These are phyloP conservation scores for Globia sparganii DNA, from an alignment of 2,888 invertebrate species.

Conservation along the genomic window DNA sequence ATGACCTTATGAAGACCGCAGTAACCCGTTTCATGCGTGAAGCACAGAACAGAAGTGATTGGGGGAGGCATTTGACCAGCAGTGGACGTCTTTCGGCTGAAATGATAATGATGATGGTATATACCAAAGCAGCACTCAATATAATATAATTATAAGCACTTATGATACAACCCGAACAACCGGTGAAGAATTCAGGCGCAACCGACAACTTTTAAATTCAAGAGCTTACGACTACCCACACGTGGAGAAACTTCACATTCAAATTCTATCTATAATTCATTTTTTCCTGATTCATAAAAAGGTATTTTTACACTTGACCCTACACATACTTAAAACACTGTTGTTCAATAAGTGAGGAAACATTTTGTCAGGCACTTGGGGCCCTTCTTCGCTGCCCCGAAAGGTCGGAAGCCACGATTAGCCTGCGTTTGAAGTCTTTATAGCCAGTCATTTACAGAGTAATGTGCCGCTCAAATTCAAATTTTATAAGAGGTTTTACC, in stretches of 20 bases:
- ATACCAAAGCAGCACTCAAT: not conserved
- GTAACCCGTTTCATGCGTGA: no score
- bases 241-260: slow-evolving; percentile 34
- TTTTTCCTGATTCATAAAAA: slow-evolving; percentile 62
- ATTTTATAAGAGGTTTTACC: slow-evolving; percentile 83
- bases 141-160: slow-evolving; percentile 4
- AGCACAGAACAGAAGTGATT: no score
- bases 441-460: slow-evolving; percentile 86
- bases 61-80: no score
- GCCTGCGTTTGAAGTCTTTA: slow-evolving; percentile 89
- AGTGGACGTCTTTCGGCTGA: no score
- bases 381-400: slow-evolving; percentile 81
- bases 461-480: slow-evolving; percentile 88
- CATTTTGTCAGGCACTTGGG: slow-evolving; percentile 82
- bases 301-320: slow-evolving; percentile 71
- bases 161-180: slow-evolving; percentile 10
- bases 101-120: no score
- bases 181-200: slow-evolving; percentile 9
- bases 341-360: slow-evolving; percentile 81
- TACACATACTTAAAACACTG: slow-evolving; percentile 76
- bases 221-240: slow-evolving; percentile 21
- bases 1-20: no score
- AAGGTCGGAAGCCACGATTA: slow-evolving; percentile 90
- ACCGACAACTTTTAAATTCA: slow-evolving; percentile 29
- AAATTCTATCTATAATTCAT: slow-evolving; percentile 56